Evolutionary conservation across 1,140 invertebrate genomes (phyloP), one percentile per base, ranked within the genome.

Genomic region (Tetramorium simillimum): DNA sequence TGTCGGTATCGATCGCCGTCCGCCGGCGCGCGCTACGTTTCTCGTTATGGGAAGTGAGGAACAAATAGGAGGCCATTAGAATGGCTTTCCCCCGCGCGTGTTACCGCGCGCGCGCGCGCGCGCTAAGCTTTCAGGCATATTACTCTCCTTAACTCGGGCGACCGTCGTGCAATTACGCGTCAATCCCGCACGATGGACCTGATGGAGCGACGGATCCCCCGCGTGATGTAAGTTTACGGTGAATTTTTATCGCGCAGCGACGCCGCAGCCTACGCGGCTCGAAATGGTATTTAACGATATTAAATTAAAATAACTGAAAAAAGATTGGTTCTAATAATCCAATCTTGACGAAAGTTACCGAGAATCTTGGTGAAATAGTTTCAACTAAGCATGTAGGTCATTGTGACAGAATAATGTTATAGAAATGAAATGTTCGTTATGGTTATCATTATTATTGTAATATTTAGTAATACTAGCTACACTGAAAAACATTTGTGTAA

Each of bases 1-100:
- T 80, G 82, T 82, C 43, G 49, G 49, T 51, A 90, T 90, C 80
- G 88, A 90, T 90, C 81, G 86, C 49, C 4, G 33, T 40, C 18
- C 53, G 58, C 24, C 53, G 62, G 21, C 51, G 28, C 33, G 14
- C 67, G 77, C 40, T 40, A 33, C 46, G 46, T 69, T 73, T 65
- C 77, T 85, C 62, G 72, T 28, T 85, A 85, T 85, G 46, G 62
- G 46, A 85, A 85, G 82, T 78, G 73, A 78, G 73, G 58, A 63
- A 78, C 82, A 85, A 85, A 78, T 85, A 67, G 60, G 46, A n/a
- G 37, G 37, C 51, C 62, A 78, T 85, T 85, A 78, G 49, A 78
- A 75, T 75, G 40, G 69, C 40, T 37, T 81, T 75, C 24, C 56
- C 69, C 33, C 16, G 46, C 73, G 40, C 12, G 33, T 43, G 43